A percentile compares a stretch with the other conserved stretches of the same genome.
Conservation (phyloP, 35 echinoderm and acorn worm species). For the Ophiothrix spiculata region DNA sequence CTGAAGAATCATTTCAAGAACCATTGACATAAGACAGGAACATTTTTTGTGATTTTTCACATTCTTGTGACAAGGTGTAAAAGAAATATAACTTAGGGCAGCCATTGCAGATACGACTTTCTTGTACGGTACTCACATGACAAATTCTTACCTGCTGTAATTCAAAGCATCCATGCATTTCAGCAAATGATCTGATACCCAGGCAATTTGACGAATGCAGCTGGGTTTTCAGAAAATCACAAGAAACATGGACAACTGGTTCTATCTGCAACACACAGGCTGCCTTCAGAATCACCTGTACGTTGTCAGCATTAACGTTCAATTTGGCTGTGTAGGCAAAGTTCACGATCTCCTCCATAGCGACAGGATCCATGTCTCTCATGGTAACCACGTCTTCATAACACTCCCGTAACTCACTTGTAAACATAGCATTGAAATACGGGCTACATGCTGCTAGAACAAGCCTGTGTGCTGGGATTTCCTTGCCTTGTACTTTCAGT, state of each 20-base stretch:
- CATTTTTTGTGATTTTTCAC: too few species aligned
- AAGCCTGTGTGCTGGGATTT: slow-evolving; percentile 72
- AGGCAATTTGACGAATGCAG: slow-evolving; percentile 78
- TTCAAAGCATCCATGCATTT: slow-evolving; percentile 75
- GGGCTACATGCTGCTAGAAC: slow-evolving; percentile 86
- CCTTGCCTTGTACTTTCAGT: slow-evolving; percentile 59
- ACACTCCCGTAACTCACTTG: slow-evolving; percentile 77
- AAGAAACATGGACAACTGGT: slow-evolving; percentile 54
- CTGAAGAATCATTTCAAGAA: too few species aligned
- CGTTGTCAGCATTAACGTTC: slow-evolving; percentile 72
- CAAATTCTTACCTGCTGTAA: slow-evolving; percentile 40
- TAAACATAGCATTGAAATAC: slow-evolving; percentile 99
- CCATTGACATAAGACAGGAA: too few species aligned
- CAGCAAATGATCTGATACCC: slow-evolving; percentile 68
- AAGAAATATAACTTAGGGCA: too few species aligned
- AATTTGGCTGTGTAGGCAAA: slow-evolving; percentile 85
- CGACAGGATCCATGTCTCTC: slow-evolving; percentile 57
- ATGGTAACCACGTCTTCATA: slow-evolving; percentile 58
- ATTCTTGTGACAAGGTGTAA: too few species aligned
- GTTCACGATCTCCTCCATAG: slow-evolving; percentile 69
- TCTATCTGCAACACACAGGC: slow-evolving; percentile 89
- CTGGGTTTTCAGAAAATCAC: slow-evolving; percentile 73
- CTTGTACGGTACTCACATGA: too few species aligned
- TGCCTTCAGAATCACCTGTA: slow-evolving; percentile 72
- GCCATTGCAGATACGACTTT: too few species aligned